Evolutionary conservation across 2,113 vertebrate genomes (phyloP).

Genomic region (Sterrhoptilus dennistouni): DNA sequence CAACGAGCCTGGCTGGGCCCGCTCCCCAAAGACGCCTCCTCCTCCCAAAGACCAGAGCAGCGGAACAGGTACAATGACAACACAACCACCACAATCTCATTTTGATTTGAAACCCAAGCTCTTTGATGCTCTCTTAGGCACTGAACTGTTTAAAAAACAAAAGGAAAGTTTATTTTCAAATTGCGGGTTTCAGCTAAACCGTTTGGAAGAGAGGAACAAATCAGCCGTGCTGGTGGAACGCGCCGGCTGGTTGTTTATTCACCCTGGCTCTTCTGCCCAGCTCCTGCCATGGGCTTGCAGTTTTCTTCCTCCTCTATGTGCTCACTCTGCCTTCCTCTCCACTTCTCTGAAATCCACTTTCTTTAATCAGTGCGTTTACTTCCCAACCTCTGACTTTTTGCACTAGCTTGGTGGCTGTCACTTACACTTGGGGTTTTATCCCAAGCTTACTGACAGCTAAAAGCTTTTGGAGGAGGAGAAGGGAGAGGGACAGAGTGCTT

Average conservation of each 20-base stretch:
- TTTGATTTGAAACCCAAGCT: slow-evolving; percentile 10
- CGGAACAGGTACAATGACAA: slow-evolving; percentile 50
- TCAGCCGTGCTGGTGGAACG: not conserved
- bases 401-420: not conserved
- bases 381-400: not conserved
- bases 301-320: not conserved
- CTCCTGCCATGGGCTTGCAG: not conserved
- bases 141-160: slow-evolving; percentile 43
- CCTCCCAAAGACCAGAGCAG: slow-evolving; percentile 50
- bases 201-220: not conserved
- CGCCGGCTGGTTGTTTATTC: not conserved
- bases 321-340: not conserved
- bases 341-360: not conserved
- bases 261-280: not conserved
- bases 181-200: not conserved
- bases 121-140: slow-evolving; percentile 20
- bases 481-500: not conserved
- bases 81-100: not conserved
- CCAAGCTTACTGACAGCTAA: not conserved
- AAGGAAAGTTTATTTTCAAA: slow-evolving; percentile 44
- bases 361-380: not conserved
- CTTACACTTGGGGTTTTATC: not conserved
- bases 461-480: not conserved
- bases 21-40: slow-evolving; percentile 59
- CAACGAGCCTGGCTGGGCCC: slow-evolving; percentile 53